Conservation (phyloP, 2,797 vertebrate genomes). For the Rhabdomys pumilio region DNA sequence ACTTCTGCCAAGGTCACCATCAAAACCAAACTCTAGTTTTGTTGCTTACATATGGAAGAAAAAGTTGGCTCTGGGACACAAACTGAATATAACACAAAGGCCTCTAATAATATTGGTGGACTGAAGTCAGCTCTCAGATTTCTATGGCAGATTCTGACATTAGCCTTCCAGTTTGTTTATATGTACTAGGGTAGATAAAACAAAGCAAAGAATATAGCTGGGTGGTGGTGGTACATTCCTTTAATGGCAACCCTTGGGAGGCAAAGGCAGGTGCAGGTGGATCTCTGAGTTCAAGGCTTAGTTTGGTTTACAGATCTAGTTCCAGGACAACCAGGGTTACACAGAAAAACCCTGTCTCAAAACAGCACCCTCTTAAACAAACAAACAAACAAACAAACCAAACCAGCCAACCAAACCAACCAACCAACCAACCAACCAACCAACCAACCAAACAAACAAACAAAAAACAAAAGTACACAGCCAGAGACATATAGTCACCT, state of each 20-base stretch:
- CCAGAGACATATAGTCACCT: not conserved
- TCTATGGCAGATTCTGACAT: not conserved
- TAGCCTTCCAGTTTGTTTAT: not conserved
- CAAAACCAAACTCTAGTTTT: conserved; percentile 23
- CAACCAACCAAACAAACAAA: not conserved
- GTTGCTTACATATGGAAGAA: not conserved
- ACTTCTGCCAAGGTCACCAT: not conserved
- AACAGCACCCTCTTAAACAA: not conserved
- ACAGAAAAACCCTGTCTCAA: not conserved
- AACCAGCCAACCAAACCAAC: no score
- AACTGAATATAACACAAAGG: not conserved
- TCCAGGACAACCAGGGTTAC: not conserved
- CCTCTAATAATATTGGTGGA: not conserved
- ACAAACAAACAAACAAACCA: not conserved
- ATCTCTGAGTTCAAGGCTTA: not conserved
- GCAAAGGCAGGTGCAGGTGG: not conserved
- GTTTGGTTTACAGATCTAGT: not conserved
- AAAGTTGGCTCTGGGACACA: not conserved
- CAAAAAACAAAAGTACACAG: not conserved
- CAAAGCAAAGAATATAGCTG: not conserved
- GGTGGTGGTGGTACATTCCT: not conserved
- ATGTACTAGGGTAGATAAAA: not conserved
- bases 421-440: no score
- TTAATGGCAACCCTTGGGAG: not conserved
- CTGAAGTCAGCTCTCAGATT: not conserved